A percentile compares a stretch with the other conserved stretches of the same genome.
Evolutionary conservation across 2,888 invertebrate species (phyloP).

Genomic region (Elysia crispata): DNA sequence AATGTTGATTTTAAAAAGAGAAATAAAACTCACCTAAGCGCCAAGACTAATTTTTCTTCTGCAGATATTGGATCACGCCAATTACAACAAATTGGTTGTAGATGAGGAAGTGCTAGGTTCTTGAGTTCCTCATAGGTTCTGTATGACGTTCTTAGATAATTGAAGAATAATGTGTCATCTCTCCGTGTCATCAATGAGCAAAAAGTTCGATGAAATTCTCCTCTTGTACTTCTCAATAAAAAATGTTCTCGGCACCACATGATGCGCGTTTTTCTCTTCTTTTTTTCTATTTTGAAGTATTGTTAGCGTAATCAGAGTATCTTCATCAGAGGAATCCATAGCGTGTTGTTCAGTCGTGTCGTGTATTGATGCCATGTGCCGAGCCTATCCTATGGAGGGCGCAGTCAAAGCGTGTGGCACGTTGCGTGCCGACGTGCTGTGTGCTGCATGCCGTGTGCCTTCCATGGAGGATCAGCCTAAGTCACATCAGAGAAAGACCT

Average conservation of each 20-base stretch:
- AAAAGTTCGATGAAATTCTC: conserved; percentile 1
- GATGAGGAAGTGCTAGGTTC: conserved; percentile 19
- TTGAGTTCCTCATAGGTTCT: not conserved
- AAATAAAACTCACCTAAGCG: conserved; percentile 13
- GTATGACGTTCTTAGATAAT: conserved; percentile 16
- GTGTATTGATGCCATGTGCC: too few relatives aligned
- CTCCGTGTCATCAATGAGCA: not conserved
- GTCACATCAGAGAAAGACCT: too few relatives aligned
- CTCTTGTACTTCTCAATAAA: not conserved
- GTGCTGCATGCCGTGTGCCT: too few relatives aligned
- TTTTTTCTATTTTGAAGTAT: not conserved
- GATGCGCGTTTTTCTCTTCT: conserved; percentile 16
- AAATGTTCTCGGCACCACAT: conserved; percentile 21
- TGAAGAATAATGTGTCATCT: conserved; percentile 18
- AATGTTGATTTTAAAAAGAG: too few relatives aligned
- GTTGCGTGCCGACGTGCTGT: too few relatives aligned
- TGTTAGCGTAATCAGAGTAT: conserved; percentile 5
- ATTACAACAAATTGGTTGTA: conserved; percentile 29
- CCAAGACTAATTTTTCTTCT: conserved; percentile 33
- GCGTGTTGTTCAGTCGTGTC: not conserved
- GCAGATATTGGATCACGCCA: conserved; percentile 13
- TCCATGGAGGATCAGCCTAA: too few relatives aligned
- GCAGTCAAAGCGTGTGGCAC: too few relatives aligned
- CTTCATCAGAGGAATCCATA: conserved; percentile 26
- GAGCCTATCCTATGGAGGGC: too few relatives aligned